Evolutionary conservation across 1,140 invertebrate genomes (phyloP).

Genomic region (Himalopsyche phryganea): DNA sequence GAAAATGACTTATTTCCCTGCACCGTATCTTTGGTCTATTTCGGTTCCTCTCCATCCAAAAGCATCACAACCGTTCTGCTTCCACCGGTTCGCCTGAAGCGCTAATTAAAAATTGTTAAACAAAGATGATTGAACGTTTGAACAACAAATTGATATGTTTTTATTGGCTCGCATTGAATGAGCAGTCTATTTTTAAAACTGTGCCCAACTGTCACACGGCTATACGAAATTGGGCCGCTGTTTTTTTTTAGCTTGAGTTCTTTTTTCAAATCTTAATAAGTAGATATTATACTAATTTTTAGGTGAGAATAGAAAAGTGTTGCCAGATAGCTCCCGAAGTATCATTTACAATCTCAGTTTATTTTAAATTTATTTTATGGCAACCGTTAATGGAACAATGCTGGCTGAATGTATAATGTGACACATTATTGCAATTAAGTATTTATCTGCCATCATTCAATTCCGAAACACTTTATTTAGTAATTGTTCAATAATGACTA

Average conservation of each 20-base stretch:
- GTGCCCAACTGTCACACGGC: not conserved
- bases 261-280: not conserved
- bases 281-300: not conserved
- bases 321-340: not conserved
- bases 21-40: no score
- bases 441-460: not conserved
- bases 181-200: slow-evolving; percentile 3
- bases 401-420: not conserved
- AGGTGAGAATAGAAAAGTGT: not conserved
- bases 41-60: no score
- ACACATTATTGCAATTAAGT: not conserved
- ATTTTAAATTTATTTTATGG: no score
- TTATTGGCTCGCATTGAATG: slow-evolving; percentile 17
- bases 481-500: not conserved
- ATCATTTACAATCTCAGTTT: not conserved
- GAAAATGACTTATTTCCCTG: no score
- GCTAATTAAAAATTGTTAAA: slow-evolving; percentile 3
- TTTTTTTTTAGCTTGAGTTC: not conserved
- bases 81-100: not conserved
- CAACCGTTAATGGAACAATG: not conserved
- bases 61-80: not conserved
- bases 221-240: no score
- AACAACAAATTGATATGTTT: slow-evolving; percentile 25
- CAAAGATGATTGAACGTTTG: slow-evolving; percentile 24
- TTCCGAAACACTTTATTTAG: not conserved